Evolutionary conservation across 2,797 vertebrate genomes (phyloP).

Genomic region (Morus bassanus): DNA sequence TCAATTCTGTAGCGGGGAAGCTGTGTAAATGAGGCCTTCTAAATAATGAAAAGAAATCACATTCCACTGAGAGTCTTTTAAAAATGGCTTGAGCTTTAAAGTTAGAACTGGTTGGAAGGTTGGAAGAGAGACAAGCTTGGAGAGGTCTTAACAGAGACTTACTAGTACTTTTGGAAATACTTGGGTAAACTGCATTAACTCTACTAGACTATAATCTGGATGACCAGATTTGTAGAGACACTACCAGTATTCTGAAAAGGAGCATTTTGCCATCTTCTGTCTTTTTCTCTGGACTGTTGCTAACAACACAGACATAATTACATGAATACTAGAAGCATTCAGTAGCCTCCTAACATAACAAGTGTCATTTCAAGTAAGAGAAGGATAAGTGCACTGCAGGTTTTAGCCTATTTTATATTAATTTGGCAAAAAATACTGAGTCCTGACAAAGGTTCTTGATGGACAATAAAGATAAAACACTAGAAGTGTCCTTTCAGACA

Average conservation of each 20-base stretch:
- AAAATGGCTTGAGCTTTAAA: neutral
- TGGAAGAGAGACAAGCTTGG: neutral
- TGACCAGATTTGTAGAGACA: neutral
- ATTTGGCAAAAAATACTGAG: neutral
- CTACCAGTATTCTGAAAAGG: neutral
- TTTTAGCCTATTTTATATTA: neutral
- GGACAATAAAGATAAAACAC: neutral
- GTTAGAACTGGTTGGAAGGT: neutral
- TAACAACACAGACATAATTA: neutral
- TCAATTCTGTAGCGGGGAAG: neutral
- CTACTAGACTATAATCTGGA: neutral
- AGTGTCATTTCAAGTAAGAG: neutral
- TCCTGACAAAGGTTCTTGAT: neutral
- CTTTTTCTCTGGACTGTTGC: neutral
- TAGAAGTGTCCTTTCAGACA: neutral
- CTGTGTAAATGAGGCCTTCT: neutral
- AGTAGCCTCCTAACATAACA: neutral
- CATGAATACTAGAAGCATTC: neutral
- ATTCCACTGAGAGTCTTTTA: neutral
- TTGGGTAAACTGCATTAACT: neutral
- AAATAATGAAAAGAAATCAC: neutral
- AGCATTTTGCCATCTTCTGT: neutral
- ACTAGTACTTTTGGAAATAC: neutral
- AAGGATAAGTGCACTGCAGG: neutral
- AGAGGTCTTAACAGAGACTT: neutral